A percentile compares a stretch with the other conserved stretches of the same genome.
phyloP scores from a whole-genome alignment of 2,113 vertebrate genomes.

The Caranx ignobilis region DNA sequence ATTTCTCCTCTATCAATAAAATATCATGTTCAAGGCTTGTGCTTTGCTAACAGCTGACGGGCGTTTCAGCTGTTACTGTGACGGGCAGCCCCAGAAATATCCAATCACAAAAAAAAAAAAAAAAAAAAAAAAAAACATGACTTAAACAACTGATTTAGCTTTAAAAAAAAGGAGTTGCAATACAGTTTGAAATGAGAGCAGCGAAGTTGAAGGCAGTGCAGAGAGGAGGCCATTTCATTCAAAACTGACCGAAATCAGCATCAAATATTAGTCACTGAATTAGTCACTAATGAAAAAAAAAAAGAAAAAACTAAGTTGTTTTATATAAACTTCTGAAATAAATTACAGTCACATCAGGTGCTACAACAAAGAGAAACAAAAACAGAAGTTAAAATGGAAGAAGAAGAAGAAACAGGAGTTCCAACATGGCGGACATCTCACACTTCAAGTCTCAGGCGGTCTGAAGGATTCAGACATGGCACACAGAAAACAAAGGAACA shows the following conservation, averaged over 20 bases:
- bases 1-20: neutral
- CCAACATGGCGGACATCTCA: slow-evolving; percentile 16
- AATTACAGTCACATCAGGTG: slow-evolving; percentile 28
- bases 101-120: too few relatives aligned
- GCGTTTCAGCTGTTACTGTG: neutral
- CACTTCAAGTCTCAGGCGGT: slow-evolving; percentile 35
- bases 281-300: neutral
- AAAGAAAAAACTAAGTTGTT: neutral
- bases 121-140: too few relatives aligned
- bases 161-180: neutral
- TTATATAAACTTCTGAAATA: slow-evolving; percentile 54
- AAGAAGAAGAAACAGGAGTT: neutral
- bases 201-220: neutral
- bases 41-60: neutral
- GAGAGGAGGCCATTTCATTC: neutral
- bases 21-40: neutral
- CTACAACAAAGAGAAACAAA: slow-evolving; percentile 14
- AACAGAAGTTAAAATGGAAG: neutral
- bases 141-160: neutral
- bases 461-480: slow-evolving; percentile 50
- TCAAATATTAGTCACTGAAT: slow-evolving; percentile 42
- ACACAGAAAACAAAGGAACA: slow-evolving; percentile 6
- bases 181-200: neutral
- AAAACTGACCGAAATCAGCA: neutral
- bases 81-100: neutral